These are phyloP conservation scores for Taurulus bubalis DNA, from an alignment of 2,113 vertebrate species.

Conservation along the genomic window DNA sequence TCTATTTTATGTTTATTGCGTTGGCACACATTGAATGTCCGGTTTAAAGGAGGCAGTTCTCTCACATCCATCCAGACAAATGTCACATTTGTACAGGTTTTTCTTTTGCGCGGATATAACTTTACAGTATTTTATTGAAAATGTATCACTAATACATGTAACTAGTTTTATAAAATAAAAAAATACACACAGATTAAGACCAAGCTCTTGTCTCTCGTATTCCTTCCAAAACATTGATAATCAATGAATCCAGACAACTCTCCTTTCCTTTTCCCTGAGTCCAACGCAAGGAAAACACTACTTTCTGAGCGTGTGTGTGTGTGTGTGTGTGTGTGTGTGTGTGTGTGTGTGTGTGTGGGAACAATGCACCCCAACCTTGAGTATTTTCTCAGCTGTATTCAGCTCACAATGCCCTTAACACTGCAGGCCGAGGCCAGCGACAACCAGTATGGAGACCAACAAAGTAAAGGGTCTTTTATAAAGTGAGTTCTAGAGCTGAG, in stretches of 20 bases:
- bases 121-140: constrained; percentile 68
- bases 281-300: constrained; percentile 65
- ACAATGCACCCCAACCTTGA: constrained; percentile 72
- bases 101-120: constrained; percentile 51
- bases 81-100: constrained; percentile 76
- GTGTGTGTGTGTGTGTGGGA: constrained; percentile 49
- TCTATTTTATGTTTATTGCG: constrained; percentile 42
- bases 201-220: rapidly evolving
- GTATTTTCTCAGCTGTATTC: constrained; percentile 57
- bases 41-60: constrained; percentile 10
- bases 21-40: constrained; percentile 35
- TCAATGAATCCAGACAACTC: constrained; percentile 13
- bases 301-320: constrained; percentile 52
- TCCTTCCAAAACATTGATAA: constrained; percentile 2
- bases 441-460: neutral
- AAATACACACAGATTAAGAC: constrained; percentile 49
- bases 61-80: neutral
- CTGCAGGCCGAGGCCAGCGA: constrained; percentile 45
- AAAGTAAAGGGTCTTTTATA: constrained; percentile 14
- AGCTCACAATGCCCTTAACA: constrained; percentile 49
- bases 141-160: constrained; percentile 72
- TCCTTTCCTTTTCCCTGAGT: constrained; percentile 65
- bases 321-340: constrained; percentile 45
- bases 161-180: constrained; percentile 85
- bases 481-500: neutral